Evolutionary conservation across 2,888 invertebrate genomes (phyloP).

Genomic region (Tachina grossa): DNA sequence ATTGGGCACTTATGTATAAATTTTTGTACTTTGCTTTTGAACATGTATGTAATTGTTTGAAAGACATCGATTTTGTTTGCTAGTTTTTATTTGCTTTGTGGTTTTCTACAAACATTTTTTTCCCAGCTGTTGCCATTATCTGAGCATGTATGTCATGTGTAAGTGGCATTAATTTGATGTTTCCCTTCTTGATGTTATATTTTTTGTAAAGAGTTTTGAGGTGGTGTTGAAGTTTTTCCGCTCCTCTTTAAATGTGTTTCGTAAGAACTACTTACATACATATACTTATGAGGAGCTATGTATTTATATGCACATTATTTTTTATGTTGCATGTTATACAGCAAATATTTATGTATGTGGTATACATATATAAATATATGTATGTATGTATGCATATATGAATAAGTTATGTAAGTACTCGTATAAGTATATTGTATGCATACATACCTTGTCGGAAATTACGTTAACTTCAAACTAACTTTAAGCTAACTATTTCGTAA

Average conservation of each 20-base stretch:
- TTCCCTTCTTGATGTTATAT: neutral
- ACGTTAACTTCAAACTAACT: too few species aligned
- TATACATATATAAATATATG: too few species aligned
- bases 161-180: constrained; percentile 45
- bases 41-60: constrained; percentile 30
- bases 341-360: too few species aligned
- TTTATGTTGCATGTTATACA: too few species aligned
- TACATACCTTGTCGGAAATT: too few species aligned
- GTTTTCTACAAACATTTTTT: constrained; percentile 13
- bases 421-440: too few species aligned
- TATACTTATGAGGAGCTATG: too few species aligned
- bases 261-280: neutral
- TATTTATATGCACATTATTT: too few species aligned
- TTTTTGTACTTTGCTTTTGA: constrained; percentile 1
- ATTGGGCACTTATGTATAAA: neutral
- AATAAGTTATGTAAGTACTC: too few species aligned
- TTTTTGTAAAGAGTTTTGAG: neutral
- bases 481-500: too few species aligned
- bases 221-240: constrained; percentile 29
- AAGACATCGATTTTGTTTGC: constrained; percentile 47
- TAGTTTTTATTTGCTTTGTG: constrained; percentile 5
- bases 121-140: neutral
- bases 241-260: constrained; percentile 3
- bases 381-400: too few species aligned
- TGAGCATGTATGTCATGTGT: constrained; percentile 27